Base-by-base conservation (phyloP, 2,797 vertebrate species). In the Cossypha niveicapilla region DNA sequence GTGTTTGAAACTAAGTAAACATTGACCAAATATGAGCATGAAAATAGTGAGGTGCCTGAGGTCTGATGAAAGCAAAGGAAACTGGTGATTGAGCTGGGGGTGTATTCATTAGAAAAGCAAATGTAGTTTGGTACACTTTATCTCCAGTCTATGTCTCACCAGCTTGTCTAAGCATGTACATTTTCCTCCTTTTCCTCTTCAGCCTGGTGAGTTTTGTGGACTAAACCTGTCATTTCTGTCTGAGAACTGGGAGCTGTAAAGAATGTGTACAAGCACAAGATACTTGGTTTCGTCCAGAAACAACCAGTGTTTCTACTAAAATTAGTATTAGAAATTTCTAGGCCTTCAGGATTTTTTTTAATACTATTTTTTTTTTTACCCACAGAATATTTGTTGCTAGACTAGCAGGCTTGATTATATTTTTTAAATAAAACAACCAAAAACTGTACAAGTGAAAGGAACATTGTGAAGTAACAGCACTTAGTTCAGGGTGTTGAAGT, bases 11-110 rank as follows among this genome's bases (percentile, higher is more conserved):
- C 66, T 41, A 50, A 93, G 92, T 96, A 95, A 95, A 92, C 92
- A 48, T 84, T 96, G 83, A 95, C 93, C 90, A 88, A 93, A 95
- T 96, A 95, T 56, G 90, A 93, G 62, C 73, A 84, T 94, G 93
- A 93, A 93, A 93, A 88, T 21, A 94, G 92, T 19, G 80, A 96
- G 73, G 66, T 95, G 74, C 66, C 34, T 19, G 51, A 90, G 76
- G 67, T 78, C 83, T 88, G 75, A 68, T 62, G 79, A 72, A 81
- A 93, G 86, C 42, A n/a, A 41, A 77, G 61, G 68, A 76, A 91
- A 42, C 8, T 4, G 3, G 45, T 72, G 78, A 45, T 66, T 75
- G 68, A 67, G n/a, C 32, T 81, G 39, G 18, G 72, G 30, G 44
- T 81, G 16, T 70, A 4, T 79, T 92, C 35, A 11, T 62, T 91